Evolutionary conservation across 2,797 vertebrate genomes (phyloP), one percentile per base, ranked within the genome.

Genomic region (Champsocephalus esox): DNA sequence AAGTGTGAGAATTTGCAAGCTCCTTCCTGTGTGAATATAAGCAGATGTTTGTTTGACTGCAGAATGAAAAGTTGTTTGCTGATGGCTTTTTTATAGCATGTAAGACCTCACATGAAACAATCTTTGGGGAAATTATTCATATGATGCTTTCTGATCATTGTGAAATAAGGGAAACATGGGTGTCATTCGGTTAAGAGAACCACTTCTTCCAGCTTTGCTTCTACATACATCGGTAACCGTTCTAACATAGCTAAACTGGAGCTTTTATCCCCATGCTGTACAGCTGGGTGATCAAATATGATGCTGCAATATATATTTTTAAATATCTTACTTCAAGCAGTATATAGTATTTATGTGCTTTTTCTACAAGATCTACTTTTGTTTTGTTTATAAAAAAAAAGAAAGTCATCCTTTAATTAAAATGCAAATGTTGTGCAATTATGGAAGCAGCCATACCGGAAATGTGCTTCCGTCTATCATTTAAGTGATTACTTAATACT

Each of bases 41-140:
- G 68, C 71, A 75, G 63, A 68, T 86, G 67, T 66, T 57, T 8
- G 38, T 73, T 73, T 72, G 74, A 68, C 72, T 46, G 44, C 12
- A 66, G 69, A 56, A 62, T 69, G 62, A 76, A 70, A 55, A 16
- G 63, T 3, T 56, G 57, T 10, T 43, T 75, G 77, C 64, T 73
- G 67, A 78, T 49, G 21, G 50, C 43, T 60, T 66, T 59, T 49
- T 75, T 68, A 70, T 49, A 57, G 64, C 71, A 28, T 41, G 41
- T 3, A 28, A 66, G 44, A 71, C 50, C 66, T 70, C 63, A 63
- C 57, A 79, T 46, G 19, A 32, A 19, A 50, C 21, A 13, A 1
- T 2, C 3, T 19, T 2, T 44, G 1, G 3, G n/a, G 49, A 50
- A 52, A 68, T 28, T 0, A 48, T 55, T 3, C 8, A 11, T 28